A percentile compares a stretch with the other conserved stretches of the same genome.
Evolutionary conservation across 1,140 invertebrate species (phyloP).

Genomic region (Lamellibrachia luymesi): DNA sequence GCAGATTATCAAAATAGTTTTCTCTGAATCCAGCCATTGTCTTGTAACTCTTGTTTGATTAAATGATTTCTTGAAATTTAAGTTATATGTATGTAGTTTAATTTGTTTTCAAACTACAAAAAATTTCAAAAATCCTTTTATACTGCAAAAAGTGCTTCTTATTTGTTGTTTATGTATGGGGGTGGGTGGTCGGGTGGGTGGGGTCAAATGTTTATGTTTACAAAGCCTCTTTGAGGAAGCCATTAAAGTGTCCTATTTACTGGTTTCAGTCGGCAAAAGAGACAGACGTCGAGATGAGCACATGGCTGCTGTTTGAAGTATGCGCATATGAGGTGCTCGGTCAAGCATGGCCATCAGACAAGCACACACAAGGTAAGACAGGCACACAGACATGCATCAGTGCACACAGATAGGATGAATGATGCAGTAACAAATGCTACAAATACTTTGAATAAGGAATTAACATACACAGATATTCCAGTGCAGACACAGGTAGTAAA

Average conservation of each 20-base stretch:
- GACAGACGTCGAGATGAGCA: background rate
- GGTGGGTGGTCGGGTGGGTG: background rate
- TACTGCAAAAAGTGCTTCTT: background rate
- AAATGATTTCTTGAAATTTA: background rate
- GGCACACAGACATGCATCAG: background rate
- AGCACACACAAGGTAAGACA: conserved; percentile 7
- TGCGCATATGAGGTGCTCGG: conserved; percentile 2
- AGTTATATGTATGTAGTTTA: background rate
- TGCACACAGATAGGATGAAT: background rate
- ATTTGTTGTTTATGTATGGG: background rate
- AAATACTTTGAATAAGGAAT: too few relatives aligned
- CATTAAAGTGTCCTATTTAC: background rate
- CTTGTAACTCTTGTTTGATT: background rate
- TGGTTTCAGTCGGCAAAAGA: conserved; percentile 1
- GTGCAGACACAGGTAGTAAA: too few relatives aligned
- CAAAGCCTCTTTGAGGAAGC: background rate
- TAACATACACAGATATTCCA: too few relatives aligned
- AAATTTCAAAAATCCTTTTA: background rate
- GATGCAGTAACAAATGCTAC: too few relatives aligned
- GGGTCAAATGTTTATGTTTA: background rate
- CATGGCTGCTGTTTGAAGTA: background rate
- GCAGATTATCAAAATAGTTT: background rate
- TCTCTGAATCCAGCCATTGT: background rate
- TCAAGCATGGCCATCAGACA: background rate
- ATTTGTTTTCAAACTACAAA: background rate